These are phyloP conservation scores for Coremacera marginata DNA, from an alignment of 2,888 invertebrate species.

Conservation along the genomic window DNA sequence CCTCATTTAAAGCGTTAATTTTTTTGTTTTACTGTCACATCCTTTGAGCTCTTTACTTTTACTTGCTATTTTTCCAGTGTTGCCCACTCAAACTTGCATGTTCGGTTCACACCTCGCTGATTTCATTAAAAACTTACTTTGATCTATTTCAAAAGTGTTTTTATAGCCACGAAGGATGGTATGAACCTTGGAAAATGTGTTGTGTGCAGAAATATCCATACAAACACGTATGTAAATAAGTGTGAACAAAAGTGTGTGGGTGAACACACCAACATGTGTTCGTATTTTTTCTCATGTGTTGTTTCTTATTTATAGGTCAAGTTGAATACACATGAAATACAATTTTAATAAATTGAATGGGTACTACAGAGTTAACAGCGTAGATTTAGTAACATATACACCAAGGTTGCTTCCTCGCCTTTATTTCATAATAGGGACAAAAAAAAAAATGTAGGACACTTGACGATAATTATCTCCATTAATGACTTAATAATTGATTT, in stretches of 20 bases:
- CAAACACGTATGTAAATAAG: too few relatives aligned
- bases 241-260: background rate
- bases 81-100: background rate
- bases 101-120: conserved; percentile 24
- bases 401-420: too few relatives aligned
- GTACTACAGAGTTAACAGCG: too few relatives aligned
- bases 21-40: too few relatives aligned
- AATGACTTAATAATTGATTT: too few relatives aligned
- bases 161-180: background rate
- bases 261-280: background rate
- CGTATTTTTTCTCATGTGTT: background rate
- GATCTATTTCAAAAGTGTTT: conserved; percentile 26
- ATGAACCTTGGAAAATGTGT: background rate
- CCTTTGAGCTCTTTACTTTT: background rate
- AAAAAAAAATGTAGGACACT: too few relatives aligned
- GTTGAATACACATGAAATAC: background rate
- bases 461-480: too few relatives aligned
- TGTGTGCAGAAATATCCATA: background rate
- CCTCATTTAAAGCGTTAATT: too few relatives aligned
- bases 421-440: too few relatives aligned
- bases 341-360: too few relatives aligned
- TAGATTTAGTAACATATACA: too few relatives aligned
- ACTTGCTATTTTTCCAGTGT: background rate
- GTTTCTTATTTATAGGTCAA: background rate
- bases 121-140: conserved; percentile 9